phyloP scores from a whole-genome alignment of 2,797 vertebrate species.

The Anableps anableps region DNA sequence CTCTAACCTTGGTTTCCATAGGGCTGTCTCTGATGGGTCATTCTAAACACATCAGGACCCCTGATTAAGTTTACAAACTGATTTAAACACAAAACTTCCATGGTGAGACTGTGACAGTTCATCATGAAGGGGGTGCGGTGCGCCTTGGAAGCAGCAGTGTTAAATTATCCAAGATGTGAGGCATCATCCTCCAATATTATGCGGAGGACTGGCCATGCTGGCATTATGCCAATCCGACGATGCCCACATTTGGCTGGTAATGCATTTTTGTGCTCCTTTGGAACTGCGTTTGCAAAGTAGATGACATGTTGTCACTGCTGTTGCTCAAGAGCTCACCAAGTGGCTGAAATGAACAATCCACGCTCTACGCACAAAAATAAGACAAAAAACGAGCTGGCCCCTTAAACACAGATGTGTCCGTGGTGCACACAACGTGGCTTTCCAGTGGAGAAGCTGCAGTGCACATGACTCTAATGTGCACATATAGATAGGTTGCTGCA shows the following conservation, averaged over 20 bases:
- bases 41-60: neutral
- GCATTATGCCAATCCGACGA: neutral
- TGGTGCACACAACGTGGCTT: too few species aligned
- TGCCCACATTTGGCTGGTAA: neutral
- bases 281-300: neutral
- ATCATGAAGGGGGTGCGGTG: neutral
- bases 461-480: neutral
- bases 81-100: neutral
- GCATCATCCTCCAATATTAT: neutral
- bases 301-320: neutral
- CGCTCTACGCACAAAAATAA: neutral
- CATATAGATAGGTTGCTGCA: neutral
- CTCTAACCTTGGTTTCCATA: neutral
- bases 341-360: neutral
- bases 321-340: neutral
- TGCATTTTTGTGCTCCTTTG: neutral
- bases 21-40: neutral
- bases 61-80: neutral
- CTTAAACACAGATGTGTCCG: too few species aligned
- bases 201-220: neutral
- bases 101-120: neutral
- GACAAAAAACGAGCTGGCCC: neutral
- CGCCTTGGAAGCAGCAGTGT: neutral
- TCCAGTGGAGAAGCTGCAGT: neutral
- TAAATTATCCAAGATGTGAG: neutral